A percentile compares a stretch with the other conserved stretches of the same genome.
These are phyloP conservation scores for Caenorhabditis angaria DNA, from an alignment of 2,888 invertebrate species.

Conservation along the genomic window DNA sequence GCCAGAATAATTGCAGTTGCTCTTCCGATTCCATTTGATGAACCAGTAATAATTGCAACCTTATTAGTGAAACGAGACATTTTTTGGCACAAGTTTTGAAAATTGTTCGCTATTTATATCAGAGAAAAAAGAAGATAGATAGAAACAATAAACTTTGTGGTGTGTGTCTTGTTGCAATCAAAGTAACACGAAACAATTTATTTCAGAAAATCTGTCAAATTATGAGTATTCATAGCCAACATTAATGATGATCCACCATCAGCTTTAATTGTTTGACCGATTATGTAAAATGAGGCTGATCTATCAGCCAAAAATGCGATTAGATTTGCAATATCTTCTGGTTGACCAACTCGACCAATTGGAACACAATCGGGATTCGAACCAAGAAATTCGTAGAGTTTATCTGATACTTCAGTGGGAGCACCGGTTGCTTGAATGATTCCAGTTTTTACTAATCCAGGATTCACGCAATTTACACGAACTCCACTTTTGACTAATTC, in stretches of 20 bases:
- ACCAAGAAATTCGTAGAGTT: neutral
- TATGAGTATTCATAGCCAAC: constrained; percentile 27
- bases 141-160: too few relatives aligned
- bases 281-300: constrained; percentile 15
- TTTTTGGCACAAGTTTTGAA: too few relatives aligned
- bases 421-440: constrained; percentile 21
- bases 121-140: too few relatives aligned
- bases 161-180: too few relatives aligned
- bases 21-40: constrained; percentile 13
- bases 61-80: constrained; percentile 1
- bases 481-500: constrained; percentile 24
- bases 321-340: constrained; percentile 4
- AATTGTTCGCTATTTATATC: too few relatives aligned
- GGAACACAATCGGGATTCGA: constrained; percentile 12
- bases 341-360: neutral
- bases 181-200: too few relatives aligned
- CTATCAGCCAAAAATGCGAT: constrained; percentile 23
- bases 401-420: neutral
- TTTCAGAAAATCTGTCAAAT: too few relatives aligned
- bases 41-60: constrained; percentile 9
- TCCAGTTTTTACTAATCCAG: constrained; percentile 20
- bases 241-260: constrained; percentile 31
- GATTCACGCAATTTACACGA: constrained; percentile 30
- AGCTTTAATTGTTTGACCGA: constrained; percentile 31
- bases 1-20: constrained; percentile 10